phyloP scores from a whole-genome alignment of 2,113 vertebrate genomes.

The Chaetura pelagica region DNA sequence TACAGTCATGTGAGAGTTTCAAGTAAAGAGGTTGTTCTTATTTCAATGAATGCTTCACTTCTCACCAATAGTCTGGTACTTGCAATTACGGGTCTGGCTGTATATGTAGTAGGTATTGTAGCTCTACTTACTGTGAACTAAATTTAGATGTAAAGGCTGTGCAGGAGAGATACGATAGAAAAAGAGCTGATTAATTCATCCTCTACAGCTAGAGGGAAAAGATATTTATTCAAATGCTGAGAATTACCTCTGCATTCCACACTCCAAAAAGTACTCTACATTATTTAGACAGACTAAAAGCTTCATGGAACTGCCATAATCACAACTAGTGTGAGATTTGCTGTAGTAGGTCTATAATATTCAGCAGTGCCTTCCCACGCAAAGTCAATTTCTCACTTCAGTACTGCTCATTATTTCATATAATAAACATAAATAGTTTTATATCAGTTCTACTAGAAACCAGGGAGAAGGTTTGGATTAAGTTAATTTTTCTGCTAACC shows the following conservation, averaged over 20 bases:
- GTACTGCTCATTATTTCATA: neutral
- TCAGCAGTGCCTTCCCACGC: fast-evolving
- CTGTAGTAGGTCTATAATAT: neutral
- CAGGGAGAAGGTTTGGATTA: neutral
- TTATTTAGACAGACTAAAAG: neutral
- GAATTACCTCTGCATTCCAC: neutral
- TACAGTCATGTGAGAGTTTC: neutral
- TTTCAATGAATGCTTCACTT: neutral
- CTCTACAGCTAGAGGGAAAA: neutral
- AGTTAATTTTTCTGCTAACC: neutral
- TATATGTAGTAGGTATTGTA: neutral
- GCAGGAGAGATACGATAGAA: neutral
- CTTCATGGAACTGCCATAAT: neutral
- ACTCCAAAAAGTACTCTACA: neutral
- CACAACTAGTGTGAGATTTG: neutral
- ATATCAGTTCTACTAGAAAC: neutral
- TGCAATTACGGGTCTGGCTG: neutral
- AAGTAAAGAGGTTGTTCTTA: neutral
- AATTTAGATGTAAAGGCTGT: neutral
- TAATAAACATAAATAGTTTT: neutral
- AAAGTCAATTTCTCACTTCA: neutral
- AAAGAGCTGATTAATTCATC: neutral
- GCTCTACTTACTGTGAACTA: neutral
- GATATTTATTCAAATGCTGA: neutral
- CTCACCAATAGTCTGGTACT: neutral